Base-by-base conservation (phyloP, 2,797 vertebrate species). In the Malacoraja senta region DNA sequence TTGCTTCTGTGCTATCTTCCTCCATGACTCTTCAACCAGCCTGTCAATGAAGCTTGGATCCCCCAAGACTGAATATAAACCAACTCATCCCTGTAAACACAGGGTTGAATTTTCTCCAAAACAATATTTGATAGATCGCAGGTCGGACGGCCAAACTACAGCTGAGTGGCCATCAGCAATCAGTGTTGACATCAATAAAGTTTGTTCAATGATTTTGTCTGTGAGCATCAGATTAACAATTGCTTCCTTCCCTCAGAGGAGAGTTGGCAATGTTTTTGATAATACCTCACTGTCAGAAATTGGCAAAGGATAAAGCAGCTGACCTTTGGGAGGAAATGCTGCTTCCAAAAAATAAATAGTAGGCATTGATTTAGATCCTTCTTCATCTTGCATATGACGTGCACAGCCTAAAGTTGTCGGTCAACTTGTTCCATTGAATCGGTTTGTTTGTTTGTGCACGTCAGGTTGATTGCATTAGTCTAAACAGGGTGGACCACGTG, bases 151-250 rank as follows among this genome's bases (percentile, higher is more conserved):
- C 35, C 84, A 88, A 68, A 65, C 63, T 9, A 35, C 32, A 19
- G 32, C 63, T 88, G 32, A 19, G n/a, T 88, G 21, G 61, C 61
- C n/a, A 68, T 88, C 84, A 21, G 63, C 84, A 88, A 68, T 88
- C 61, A 68, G 13, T 68, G 13, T 68, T 17, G 13, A 88, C 84
- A 68, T 53, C 84, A 65, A 9, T 88, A 29, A 68, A 35, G 63
- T 88, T 88, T 8, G 84, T 88, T 65, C 61, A 68, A 88, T 19
- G 13, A 88, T 68, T 88, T 88, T 88, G 84, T 88, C 63, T 35
- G n/a, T 32, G 21, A 68, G 84, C 32, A 65, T 35, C 21, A 35
- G 84, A 88, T 88, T 88, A 88, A 88, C 65, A 88, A 88, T 15
- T 68, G n/a, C 58, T 86, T 58, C 83, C 6, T 19, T 35, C 7